phyloP scores from a whole-genome alignment of 2,113 vertebrate species.

The Acanthochromis polyacanthus region DNA sequence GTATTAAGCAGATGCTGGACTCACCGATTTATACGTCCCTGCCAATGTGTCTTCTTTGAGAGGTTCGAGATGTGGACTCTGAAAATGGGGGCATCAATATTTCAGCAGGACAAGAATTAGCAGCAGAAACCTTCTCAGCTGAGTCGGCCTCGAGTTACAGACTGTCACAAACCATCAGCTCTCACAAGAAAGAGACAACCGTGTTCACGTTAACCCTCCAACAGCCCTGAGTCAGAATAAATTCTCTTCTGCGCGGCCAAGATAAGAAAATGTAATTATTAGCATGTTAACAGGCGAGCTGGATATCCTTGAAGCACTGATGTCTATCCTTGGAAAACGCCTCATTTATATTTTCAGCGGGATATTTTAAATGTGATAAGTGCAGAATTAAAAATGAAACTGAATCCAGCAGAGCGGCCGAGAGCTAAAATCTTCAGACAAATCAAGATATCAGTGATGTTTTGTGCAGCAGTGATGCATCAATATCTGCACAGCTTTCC shows the following conservation, averaged over 20 bases:
- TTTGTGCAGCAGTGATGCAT: no score
- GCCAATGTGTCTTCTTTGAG: conserved; percentile 88
- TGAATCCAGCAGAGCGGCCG: neutral
- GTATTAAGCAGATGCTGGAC: conserved; percentile 56
- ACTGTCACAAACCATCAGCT: conserved; percentile 30
- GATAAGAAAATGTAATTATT: conserved; percentile 24
- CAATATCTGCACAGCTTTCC: neutral
- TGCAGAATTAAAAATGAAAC: no score
- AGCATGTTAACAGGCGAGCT: conserved; percentile 9
- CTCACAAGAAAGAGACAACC: neutral
- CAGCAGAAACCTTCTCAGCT: neutral
- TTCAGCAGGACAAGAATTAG: conserved; percentile 31
- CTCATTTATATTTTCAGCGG: conserved; percentile 7
- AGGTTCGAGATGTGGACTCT: conserved; percentile 93
- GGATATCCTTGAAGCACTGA: neutral
- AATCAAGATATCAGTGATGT: no score
- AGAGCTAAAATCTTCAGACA: no score
- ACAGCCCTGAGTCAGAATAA: conserved; percentile 1
- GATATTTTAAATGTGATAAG: neutral
- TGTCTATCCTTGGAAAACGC: conserved; percentile 15
- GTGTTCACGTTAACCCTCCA: conserved; percentile 1
- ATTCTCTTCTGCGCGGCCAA: neutral
- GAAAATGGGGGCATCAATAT: conserved; percentile 46
- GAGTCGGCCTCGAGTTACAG: conserved; percentile 11
- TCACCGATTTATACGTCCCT: conserved; percentile 89